phyloP scores from a whole-genome alignment of 1,140 invertebrate species.

The Brachionus koreanus region DNA sequence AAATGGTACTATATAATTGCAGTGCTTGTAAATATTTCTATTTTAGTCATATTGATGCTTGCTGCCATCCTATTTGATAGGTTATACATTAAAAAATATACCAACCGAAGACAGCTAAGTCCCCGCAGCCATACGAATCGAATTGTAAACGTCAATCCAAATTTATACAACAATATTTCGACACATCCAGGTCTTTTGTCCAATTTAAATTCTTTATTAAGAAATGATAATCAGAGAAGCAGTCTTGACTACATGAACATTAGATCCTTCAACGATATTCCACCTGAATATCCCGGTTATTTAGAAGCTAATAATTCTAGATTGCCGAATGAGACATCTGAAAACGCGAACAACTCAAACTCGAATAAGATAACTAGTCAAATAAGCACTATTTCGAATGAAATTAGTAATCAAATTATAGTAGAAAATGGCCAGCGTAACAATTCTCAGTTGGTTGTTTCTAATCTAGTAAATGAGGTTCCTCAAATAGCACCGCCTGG shows the following conservation, averaged over 20 bases:
- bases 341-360: background rate
- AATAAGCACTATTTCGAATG: conserved; percentile 30
- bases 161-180: background rate
- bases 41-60: conserved; percentile 30
- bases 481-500: background rate
- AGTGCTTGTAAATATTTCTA: conserved; percentile 32
- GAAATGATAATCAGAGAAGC: background rate
- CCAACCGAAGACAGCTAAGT: background rate
- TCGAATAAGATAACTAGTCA: background rate
- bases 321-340: background rate
- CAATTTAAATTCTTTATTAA: background rate
- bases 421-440: background rate
- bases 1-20: conserved; percentile 32
- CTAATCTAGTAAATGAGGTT: background rate
- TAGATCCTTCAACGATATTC: conserved; percentile 16
- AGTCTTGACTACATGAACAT: conserved; percentile 15
- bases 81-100: conserved; percentile 20
- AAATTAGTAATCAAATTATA: background rate
- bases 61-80: conserved; percentile 25
- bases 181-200: conserved; percentile 11
- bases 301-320: background rate
- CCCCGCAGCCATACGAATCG: background rate
- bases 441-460: background rate
- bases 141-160: conserved; percentile 18
- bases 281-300: conserved; percentile 8